Evolutionary conservation across 2,888 invertebrate genomes (phyloP), one percentile per base, ranked within the genome.

Genomic region (Euphydryas editha): DNA sequence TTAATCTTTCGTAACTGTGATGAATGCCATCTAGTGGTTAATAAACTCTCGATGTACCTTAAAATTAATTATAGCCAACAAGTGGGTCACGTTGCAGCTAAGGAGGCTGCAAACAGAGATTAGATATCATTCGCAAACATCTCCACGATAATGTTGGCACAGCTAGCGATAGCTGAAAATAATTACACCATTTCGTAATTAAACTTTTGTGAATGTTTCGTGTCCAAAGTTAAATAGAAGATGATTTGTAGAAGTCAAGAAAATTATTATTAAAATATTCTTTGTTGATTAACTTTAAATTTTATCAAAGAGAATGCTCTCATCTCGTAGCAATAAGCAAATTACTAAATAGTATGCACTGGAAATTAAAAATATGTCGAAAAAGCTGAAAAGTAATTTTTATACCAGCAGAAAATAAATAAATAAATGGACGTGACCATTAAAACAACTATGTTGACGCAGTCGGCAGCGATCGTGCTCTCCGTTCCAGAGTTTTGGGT

Each of bases 91-190:
- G 73, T 71, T 73, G 73, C 72, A 79, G 62, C 62, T 73, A 77
- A 84, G 83, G 88, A 90, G 88, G 90, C 88, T 87, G 88, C 81
- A 86, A 86, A 87, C 84, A 88, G 63, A 80, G 89, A 90, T 90
- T 82, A 90, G 90, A 90, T 90, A 90, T 74, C 70, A 58, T 76
- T 70, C 72, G 79, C 87, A 88, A 88, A 89, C 88, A 87, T 49
- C 56, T 59, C 56, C 60, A 73, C 62, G 72, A 74, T 73, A 72
- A 65, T 76, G 77, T 78, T 76, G 81, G 77, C 77, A 77, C 71
- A 70, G 66, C 54, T 55, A 21, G 63, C 58, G 68, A 68, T 71
- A 74, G 61, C 75, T 75, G 74, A 44, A 65, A 65, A 72, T 74
- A 70, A 75, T 75, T 75, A 69, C 62, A 65, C 51, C 67, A 69